Conservation (phyloP, 1,140 invertebrate genomes). For the Ips nitidus region DNA sequence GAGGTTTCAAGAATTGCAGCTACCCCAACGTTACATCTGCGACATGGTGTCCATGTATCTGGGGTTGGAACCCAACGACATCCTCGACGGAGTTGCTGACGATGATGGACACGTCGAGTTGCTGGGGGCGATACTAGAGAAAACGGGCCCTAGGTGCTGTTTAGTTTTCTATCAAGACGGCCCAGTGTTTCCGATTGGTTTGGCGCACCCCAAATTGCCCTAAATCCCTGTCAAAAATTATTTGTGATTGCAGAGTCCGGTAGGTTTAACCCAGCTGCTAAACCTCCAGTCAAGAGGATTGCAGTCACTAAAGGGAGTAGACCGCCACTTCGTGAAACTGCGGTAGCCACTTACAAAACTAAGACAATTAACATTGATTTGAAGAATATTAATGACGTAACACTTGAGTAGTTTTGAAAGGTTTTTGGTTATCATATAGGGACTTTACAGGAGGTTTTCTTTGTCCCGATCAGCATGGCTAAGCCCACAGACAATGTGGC, state of each 20-base stretch:
- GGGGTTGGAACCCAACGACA: slow-evolving; percentile 57
- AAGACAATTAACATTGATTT: slow-evolving; percentile 54
- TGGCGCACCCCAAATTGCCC: slow-evolving; percentile 16
- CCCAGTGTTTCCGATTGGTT: slow-evolving; percentile 54
- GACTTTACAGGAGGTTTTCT: slow-evolving; percentile 47
- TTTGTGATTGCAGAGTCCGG: slow-evolving; percentile 55
- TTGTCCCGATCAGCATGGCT: slow-evolving; percentile 52
- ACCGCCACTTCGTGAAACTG: slow-evolving; percentile 55
- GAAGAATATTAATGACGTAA: slow-evolving; percentile 56
- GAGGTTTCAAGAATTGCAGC: slow-evolving; percentile 56
- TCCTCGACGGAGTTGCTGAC: slow-evolving; percentile 68
- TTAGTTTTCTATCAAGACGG: slow-evolving; percentile 59
- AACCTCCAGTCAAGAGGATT: slow-evolving; percentile 53
- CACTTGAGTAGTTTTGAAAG: slow-evolving; percentile 17
- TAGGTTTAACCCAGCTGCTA: slow-evolving; percentile 52
- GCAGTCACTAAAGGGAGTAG: slow-evolving; percentile 56
- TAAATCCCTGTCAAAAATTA: neutral
- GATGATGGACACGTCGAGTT: slow-evolving; percentile 60
- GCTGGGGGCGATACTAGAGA: slow-evolving; percentile 58
- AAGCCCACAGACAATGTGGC: slow-evolving; percentile 52
- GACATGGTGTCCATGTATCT: slow-evolving; percentile 63
- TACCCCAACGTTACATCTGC: slow-evolving; percentile 63
- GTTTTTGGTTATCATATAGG: neutral
- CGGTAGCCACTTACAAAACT: slow-evolving; percentile 58
- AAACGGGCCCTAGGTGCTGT: slow-evolving; percentile 54